These are phyloP conservation scores for Yasuhikotakia modesta DNA, from an alignment of 2,797 vertebrate species.

Conservation along the genomic window DNA sequence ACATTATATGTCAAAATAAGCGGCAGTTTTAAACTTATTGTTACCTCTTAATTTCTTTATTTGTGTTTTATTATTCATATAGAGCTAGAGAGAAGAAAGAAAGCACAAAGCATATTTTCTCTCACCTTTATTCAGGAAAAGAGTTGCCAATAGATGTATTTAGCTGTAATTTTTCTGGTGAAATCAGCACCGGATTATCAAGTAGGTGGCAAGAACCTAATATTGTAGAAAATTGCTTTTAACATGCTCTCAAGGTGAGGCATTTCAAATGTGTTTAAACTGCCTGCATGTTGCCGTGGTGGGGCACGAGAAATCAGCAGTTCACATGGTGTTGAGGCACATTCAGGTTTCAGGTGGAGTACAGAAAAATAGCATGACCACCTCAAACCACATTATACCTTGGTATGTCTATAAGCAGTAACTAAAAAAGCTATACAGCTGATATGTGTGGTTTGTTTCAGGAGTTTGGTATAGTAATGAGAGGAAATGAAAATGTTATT, in stretches of 20 bases:
- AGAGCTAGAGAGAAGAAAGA: neutral
- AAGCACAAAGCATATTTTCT: neutral
- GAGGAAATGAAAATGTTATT: neutral
- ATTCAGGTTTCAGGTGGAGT: conserved; percentile 9
- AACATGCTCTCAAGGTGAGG: conserved; percentile 34
- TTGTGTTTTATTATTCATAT: neutral
- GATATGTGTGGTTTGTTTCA: conserved; percentile 2
- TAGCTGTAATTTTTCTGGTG: neutral
- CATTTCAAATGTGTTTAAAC: conserved; percentile 23
- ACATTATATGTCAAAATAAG: neutral
- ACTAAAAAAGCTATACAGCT: conserved; percentile 24
- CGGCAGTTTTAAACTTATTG: neutral
- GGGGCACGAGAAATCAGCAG: conserved; percentile 8
- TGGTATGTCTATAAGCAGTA: neutral
- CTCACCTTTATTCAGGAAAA: neutral
- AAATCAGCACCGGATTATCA: conserved; percentile 17
- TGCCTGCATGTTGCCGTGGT: conserved; percentile 21
- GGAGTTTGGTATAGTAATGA: neutral
- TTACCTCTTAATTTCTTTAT: neutral
- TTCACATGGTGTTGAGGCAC: neutral
- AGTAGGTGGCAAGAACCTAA: conserved; percentile 1
- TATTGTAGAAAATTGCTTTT: conserved; percentile 21
- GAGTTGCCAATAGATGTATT: neutral
- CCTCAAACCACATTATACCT: neutral
- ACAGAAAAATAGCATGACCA: conserved; percentile 3